Conservation (phyloP, 2,797 vertebrate genomes). For the Glyptemys insculpta region DNA sequence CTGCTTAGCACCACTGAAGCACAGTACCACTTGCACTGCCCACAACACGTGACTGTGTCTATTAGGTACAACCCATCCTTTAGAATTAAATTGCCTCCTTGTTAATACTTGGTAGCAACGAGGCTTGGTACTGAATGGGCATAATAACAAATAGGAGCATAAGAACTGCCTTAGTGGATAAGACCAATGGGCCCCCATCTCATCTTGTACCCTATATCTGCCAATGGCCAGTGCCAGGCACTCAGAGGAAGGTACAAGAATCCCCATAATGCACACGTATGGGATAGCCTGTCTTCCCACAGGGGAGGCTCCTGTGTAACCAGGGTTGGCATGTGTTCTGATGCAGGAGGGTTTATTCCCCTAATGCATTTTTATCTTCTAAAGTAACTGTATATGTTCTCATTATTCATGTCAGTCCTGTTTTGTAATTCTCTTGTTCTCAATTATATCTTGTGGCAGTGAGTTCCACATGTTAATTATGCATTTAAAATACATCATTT, state of each 20-base stretch:
- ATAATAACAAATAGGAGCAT: background rate
- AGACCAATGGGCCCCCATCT: background rate
- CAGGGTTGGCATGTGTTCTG: background rate
- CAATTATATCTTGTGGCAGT: fast-evolving
- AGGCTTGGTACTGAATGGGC: fast-evolving
- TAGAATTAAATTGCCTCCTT: constrained; percentile 9
- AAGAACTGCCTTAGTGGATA: background rate
- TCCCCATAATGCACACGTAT: background rate
- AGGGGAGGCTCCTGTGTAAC: background rate
- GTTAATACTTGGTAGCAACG: background rate
- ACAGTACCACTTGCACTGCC: background rate
- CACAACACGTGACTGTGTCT: background rate
- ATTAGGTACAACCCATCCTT: background rate
- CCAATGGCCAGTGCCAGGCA: background rate
- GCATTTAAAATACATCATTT: background rate
- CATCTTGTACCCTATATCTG: background rate
- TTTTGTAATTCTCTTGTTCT: background rate
- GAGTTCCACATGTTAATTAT: background rate
- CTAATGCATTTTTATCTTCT: background rate
- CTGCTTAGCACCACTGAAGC: constrained; percentile 12
- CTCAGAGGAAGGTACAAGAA: background rate
- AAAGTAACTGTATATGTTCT: background rate
- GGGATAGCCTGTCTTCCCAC: background rate
- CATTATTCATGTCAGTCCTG: background rate
- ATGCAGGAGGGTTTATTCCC: background rate